Conservation (phyloP, 2,797 vertebrate species). For the Hylomyscus alleni region DNA sequence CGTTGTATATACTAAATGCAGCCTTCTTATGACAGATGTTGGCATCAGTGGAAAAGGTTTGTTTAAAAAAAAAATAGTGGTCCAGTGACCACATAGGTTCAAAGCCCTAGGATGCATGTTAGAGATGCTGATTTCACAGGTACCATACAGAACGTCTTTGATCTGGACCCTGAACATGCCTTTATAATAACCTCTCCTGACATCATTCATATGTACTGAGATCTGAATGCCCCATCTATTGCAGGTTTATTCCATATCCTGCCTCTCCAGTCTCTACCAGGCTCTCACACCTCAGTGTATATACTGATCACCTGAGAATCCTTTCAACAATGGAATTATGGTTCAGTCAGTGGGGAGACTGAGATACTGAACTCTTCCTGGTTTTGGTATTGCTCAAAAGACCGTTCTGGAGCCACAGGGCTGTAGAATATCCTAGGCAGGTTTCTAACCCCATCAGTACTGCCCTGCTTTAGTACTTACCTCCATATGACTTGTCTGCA, state of each 20-base stretch:
- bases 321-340: not conserved
- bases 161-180: not conserved
- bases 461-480: constrained; percentile 14
- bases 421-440: not conserved
- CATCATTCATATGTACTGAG: not conserved
- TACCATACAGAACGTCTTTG: constrained; percentile 21
- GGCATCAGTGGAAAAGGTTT: not conserved
- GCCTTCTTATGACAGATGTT: constrained; percentile 10
- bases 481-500: constrained; percentile 1
- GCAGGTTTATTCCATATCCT: not conserved
- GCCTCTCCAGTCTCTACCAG: not conserved
- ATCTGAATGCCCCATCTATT: not conserved
- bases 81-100: not conserved
- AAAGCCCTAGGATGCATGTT: not conserved
- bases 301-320: not conserved
- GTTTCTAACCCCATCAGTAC: not conserved
- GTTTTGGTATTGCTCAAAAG: not conserved
- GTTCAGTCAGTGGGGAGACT: not conserved
- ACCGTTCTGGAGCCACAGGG: not conserved
- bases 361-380: not conserved
- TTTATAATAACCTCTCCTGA: not conserved
- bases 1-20: not conserved
- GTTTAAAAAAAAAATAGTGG: not conserved
- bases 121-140: constrained; percentile 40
- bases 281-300: not conserved